Evolutionary conservation across 92 coral and sea anemone species (phyloP), one percentile per base, ranked within the genome.

Genomic region (Parazoanthus darwini): DNA sequence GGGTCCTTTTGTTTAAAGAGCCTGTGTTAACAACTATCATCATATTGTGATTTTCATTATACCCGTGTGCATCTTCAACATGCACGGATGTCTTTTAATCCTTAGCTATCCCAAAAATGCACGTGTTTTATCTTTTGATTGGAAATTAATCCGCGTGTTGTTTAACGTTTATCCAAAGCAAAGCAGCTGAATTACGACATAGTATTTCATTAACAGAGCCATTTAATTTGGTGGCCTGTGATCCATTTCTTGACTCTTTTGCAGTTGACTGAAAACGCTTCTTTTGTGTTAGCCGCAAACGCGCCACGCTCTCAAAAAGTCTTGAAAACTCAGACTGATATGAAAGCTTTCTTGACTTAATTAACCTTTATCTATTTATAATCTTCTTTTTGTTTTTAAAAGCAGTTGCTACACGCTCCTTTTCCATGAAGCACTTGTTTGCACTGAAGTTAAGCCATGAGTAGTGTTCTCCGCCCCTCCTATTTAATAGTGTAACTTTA

Each of bases 41-140:
- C 13, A 37, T 38, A 15, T 51, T 51, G 11, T 54, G 59, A 22
- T 36, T 36, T 29, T 29, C 33, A 74, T 26, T 15, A 10, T 36
- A 74, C 59, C 59, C 66, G 72, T 58, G 85, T 80, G 72, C 72
- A 33, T 84, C 78, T 48, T 71, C 63, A 15, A 71, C 78, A 51
- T 22, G 66, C 18, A 58, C 18, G 77, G 86, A 44, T 68, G 26
- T 39, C n/a, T 70, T 66, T 90, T 93, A 90, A 93, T 92, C 96
- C 89, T 88, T 75, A 89, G 71, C 91, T 92, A 94, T 94, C 98
- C 93, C 77, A 93, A 94, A 94, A 93, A 94, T 94, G 98, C 94
- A 87, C 82, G 90, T 89, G 81, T 89, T 78, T 94, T 90, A 94
- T 94, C 95, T 91, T 88, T 94, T 93, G 91, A 94, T 94, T 93